Percentiles rank a stretch among this genome's conserved stretches.
Evolutionary conservation across 2,113 vertebrate genomes (phyloP).

Genomic region (Centrocercus urophasianus): DNA sequence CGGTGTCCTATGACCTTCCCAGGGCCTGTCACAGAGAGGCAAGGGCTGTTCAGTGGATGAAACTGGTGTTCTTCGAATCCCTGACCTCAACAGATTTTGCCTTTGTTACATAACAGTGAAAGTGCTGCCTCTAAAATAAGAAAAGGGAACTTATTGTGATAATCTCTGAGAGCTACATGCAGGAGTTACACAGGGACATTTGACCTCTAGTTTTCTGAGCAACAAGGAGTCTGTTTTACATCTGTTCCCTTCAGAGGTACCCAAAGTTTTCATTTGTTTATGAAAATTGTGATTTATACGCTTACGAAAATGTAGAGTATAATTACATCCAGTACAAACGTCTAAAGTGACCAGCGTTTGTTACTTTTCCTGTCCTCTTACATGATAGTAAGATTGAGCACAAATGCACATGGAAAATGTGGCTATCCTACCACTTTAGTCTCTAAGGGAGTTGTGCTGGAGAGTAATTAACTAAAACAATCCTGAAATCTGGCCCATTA

Average conservation of each 20-base stretch:
- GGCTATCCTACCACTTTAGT: not conserved
- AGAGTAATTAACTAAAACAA: not conserved
- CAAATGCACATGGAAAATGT: not conserved
- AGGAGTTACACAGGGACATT: conserved; percentile 18
- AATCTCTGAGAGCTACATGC: conserved; percentile 36
- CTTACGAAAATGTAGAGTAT: not conserved
- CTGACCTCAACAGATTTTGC: conserved; percentile 62
- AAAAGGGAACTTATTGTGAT: conserved; percentile 58
- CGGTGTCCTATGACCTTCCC: conserved; percentile 22
- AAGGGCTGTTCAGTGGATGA: not conserved
- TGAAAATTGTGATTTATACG: not conserved
- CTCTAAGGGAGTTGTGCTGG: not conserved
- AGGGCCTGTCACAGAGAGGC: not conserved
- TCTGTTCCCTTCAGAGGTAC: not conserved
- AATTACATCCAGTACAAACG: not conserved
- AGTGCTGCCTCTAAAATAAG: conserved; percentile 66
- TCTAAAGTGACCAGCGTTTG: not conserved
- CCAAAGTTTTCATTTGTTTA: not conserved
- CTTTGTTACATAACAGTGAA: conserved; percentile 50
- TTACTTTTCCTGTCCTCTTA: not conserved
- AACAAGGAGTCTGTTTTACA: not conserved
- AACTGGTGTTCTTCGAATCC: conserved; percentile 35
- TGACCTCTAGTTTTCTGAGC: conserved; percentile 9
- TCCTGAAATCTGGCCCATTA: not conserved
- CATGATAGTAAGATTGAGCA: not conserved